These are phyloP conservation scores for Himalopsyche japonica DNA, from an alignment of 2,888 invertebrate species.

Conservation along the genomic window DNA sequence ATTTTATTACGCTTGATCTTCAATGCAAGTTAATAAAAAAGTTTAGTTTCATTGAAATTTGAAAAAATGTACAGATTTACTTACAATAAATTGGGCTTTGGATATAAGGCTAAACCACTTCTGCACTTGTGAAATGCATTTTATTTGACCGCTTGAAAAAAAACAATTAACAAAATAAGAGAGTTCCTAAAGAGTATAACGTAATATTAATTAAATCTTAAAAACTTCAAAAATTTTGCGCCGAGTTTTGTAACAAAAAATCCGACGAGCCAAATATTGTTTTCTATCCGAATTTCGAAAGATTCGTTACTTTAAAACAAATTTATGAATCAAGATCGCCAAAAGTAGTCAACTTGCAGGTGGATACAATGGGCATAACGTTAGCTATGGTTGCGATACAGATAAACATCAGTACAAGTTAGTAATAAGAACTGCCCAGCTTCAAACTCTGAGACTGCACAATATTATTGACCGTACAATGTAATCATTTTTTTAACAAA, in stretches of 20 bases:
- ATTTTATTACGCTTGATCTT: too few species aligned
- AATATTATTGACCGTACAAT: not conserved
- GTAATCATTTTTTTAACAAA: not conserved
- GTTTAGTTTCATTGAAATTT: too few species aligned
- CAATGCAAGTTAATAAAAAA: too few species aligned
- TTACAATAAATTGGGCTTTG: too few species aligned
- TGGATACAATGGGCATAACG: not conserved
- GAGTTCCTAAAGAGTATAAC: not conserved
- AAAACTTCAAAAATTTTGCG: not conserved
- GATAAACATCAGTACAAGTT: not conserved
- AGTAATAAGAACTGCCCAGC: not conserved
- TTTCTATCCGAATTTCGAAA: not conserved
- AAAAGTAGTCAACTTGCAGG: not conserved
- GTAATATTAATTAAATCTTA: not conserved
- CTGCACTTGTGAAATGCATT: not conserved
- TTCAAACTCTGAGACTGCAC: not conserved
- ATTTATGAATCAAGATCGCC: not conserved
- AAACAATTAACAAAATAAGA: not conserved
- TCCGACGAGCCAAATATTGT: too few species aligned
- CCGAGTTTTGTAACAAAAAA: too few species aligned
- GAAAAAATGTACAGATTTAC: too few species aligned
- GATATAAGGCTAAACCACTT: too few species aligned
- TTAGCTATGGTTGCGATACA: not conserved
- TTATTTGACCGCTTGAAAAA: not conserved
- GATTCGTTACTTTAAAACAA: not conserved